Base-by-base conservation (phyloP, 2,797 vertebrate species). In the Lithobates sylvaticus region DNA sequence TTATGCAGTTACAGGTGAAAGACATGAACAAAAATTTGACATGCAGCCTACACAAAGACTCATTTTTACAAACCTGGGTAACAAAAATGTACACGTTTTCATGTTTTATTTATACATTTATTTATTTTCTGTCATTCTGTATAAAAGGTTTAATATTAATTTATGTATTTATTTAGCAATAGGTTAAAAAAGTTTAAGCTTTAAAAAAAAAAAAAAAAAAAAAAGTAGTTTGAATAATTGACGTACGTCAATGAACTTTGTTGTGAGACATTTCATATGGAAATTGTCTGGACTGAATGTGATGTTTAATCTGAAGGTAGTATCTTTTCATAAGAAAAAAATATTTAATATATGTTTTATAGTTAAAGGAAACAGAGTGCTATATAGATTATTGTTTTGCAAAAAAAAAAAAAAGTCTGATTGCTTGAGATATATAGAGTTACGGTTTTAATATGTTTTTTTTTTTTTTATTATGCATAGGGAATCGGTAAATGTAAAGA, bases 341-440 rank as follows among this genome's bases (percentile, higher is more conserved):
- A 65, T 77, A 72, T 29, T 50, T 67, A 72, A 23, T 78, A 83
- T 77, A 78, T 78, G 85, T 86, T 86, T 86, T 86, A 47, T 78
- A 86, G 50, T 34, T 12, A 4, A 65, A 68, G 36, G 50, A 8
- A 5, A 16, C 10, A 32, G 58, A 69, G 26, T 34, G 79, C 39
- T 27, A 73, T 72, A 39, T 50, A 72, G 50, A 26, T 26, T 27
- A 36, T 44, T 64, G 34, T 61, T 72, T 50, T 80, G 39, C 10
- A 68, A 80, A 44, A 39, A 39, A 39, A 39, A 39, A 39, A 39
- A 39, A 39, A 39, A 39, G 39, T 39, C 10, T 68, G 36, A 65
- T 23, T 10, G 9, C 5, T 21, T 36, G 29, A 16, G 69, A 13
- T 23, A 34, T 61, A 26, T 10, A 72, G 70, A 72, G 39, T 39